Conservation (phyloP, 2,888 invertebrate species). For the Megamerina dolium region DNA sequence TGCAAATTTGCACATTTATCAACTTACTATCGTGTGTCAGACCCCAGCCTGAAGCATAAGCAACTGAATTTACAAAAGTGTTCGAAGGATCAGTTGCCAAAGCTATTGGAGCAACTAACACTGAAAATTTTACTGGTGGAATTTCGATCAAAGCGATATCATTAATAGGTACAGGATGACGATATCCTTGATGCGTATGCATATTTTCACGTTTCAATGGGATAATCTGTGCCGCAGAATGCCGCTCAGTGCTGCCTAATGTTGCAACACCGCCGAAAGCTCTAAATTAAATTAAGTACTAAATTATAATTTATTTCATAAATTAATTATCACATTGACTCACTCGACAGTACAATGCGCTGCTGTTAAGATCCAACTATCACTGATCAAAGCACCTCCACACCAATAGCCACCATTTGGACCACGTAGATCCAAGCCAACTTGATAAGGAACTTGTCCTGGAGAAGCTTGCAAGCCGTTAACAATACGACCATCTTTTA, state of each 20-base stretch:
- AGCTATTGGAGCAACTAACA: neutral
- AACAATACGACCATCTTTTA: no score
- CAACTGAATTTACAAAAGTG: no score
- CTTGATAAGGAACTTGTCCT: conserved; percentile 9
- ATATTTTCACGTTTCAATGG: neutral
- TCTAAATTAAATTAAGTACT: no score
- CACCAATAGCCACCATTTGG: neutral
- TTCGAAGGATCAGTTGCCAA: no score
- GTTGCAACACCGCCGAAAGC: no score
- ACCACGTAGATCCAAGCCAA: neutral
- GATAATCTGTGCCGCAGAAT: neutral
- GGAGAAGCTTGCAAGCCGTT: conserved; percentile 1
- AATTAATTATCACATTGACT: conserved; percentile 27
- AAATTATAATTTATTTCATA: no score
- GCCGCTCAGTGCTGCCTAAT: neutral
- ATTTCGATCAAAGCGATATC: conserved; percentile 1
- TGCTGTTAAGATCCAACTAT: neutral
- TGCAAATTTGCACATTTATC: no score
- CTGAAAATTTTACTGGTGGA: neutral
- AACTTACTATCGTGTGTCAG: conserved; percentile 27
- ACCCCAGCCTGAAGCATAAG: conserved; percentile 41
- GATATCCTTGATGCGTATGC: neutral
- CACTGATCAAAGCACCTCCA: neutral
- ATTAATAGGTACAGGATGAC: neutral
- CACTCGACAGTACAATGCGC: neutral